Evolutionary conservation across 2,888 invertebrate genomes (phyloP), one percentile per base, ranked within the genome.

Genomic region (Melinaea menophilus): DNA sequence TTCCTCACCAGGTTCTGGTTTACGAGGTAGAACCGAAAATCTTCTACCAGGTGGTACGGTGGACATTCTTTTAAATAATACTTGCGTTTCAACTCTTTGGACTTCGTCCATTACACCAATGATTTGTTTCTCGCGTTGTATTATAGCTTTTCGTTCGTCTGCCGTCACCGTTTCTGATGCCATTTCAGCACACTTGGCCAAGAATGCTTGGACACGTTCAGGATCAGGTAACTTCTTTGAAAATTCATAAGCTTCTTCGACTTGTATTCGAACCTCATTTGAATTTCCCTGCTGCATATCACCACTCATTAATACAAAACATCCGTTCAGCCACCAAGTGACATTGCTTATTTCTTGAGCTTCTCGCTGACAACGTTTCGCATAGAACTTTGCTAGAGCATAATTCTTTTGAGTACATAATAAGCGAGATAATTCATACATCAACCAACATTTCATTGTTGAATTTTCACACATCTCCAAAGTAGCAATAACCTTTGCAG

Each of bases 281-380:
- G 85, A 78, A 62, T 90, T 90, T 3, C 85, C 85, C 73, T 90
- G 90, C 68, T 89, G 89, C 88, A 90, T 89, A 58, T 90, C 90
- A 2, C 89, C 87, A 61, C 88, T 88, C 84, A 90, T 86, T 4
- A 90, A 66, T 2, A 84, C 85, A 58, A 90, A 89, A 47, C 82
- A 83, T 0, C 86, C 89, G 68, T 90, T 89, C 12, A 90, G 69
- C 90, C 90, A 90, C 90, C 90, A 90, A 0, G 84, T 81, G 2
- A 79, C 73, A 64, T 75, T 88, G 33, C 79, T 77, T 35, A 89
- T 67, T 64, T 86, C 85, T 59, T 84, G 81, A 59, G 90, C 88
- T 68, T 90, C 86, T 58, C 81, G 77, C 68, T 90, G 90, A 67
- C 90, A 90, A 41, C 87, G 80, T 68, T 90, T 90, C 0, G 85